These are phyloP conservation scores for Thermophis baileyi DNA, from an alignment of 2,113 vertebrate species.

Conservation along the genomic window DNA sequence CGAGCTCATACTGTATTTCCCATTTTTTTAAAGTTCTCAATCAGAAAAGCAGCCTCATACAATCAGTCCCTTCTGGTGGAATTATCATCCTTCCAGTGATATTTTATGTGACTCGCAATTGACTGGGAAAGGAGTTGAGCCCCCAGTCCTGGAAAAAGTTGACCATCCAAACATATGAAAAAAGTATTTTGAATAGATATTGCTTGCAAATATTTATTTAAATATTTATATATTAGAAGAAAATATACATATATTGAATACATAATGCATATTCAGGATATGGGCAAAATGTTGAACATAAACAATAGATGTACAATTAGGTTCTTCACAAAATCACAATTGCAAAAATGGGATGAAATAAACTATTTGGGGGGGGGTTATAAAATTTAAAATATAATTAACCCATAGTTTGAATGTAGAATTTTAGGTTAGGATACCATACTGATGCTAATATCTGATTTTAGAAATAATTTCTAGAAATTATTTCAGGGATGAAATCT, in stretches of 20 bases:
- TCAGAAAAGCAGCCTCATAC: background rate
- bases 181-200: background rate
- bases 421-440: background rate
- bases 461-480: background rate
- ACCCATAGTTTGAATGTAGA: background rate
- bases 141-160: background rate
- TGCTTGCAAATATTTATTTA: background rate
- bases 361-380: background rate
- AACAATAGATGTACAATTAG: background rate
- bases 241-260: background rate
- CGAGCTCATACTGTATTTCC: background rate
- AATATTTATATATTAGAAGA: background rate
- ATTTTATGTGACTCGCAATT: background rate
- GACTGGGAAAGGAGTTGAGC: background rate
- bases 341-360: background rate
- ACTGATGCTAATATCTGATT: background rate
- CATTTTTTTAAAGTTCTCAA: background rate
- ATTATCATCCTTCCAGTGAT: background rate
- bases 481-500: background rate
- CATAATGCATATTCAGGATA: background rate
- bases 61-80: too few relatives aligned
- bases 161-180: background rate
- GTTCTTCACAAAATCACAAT: background rate
- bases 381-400: background rate
- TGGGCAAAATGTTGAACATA: background rate